Percentiles rank a stretch among this genome's conserved stretches.
Evolutionary conservation across 2,888 invertebrate genomes (phyloP).

Genomic region (Invenusta paracnida): DNA sequence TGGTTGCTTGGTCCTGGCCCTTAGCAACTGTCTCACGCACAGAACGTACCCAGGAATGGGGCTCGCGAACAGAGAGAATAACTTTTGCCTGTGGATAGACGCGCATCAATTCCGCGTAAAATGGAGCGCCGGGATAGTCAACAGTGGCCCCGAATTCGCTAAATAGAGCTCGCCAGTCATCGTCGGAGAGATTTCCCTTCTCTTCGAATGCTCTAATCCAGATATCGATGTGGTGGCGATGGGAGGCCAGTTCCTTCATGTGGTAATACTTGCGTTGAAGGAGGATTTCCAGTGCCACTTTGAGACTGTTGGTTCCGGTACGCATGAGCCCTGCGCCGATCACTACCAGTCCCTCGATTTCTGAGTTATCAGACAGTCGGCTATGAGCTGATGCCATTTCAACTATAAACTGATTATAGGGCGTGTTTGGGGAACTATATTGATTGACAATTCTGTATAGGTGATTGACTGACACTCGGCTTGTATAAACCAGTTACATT

Average conservation of each 20-base stretch:
- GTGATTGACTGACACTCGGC: too few relatives aligned
- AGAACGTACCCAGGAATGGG: neutral
- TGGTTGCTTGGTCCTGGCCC: neutral
- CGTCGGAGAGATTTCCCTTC: neutral
- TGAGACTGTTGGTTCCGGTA: neutral
- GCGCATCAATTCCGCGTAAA: neutral
- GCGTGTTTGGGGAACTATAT: too few relatives aligned
- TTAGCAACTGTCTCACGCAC: neutral
- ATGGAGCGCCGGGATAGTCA: neutral
- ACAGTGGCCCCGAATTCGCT: conserved; percentile 4
- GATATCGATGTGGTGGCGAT: neutral
- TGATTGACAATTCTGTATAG: too few relatives aligned
- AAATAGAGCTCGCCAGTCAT: neutral
- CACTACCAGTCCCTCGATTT: neutral
- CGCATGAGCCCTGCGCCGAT: conserved; percentile 6
- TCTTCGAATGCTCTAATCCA: neutral
- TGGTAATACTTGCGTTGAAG: neutral
- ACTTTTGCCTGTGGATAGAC: conserved; percentile 30
- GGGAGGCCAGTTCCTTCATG: neutral
- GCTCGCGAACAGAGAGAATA: neutral
- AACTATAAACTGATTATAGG: too few relatives aligned
- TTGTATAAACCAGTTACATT: too few relatives aligned
- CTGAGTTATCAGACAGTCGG: too few relatives aligned
- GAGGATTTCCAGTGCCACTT: conserved; percentile 19
- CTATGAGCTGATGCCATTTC: too few relatives aligned